phyloP scores from a whole-genome alignment of 2,888 invertebrate species.

The Pseudococcus jackbeardsleyi region DNA sequence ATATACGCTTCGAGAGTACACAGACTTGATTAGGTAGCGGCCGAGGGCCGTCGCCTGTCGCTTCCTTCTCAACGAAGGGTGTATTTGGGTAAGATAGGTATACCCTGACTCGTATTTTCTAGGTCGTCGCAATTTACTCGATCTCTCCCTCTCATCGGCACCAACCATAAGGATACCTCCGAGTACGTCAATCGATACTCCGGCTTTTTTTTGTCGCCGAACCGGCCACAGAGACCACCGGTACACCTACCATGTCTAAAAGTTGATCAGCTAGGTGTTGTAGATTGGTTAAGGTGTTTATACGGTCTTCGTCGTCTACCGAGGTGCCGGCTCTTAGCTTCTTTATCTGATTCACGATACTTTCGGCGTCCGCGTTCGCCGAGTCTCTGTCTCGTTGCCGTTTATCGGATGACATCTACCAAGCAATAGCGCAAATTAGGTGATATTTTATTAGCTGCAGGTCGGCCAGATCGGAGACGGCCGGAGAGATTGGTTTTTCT shows the following conservation, averaged over 20 bases:
- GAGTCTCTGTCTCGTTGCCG: constrained; percentile 57
- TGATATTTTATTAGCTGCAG: not conserved
- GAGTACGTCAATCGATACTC: not conserved
- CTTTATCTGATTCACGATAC: constrained; percentile 63
- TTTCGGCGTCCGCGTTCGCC: constrained; percentile 63
- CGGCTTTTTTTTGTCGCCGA: not conserved
- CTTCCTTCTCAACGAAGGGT: constrained; percentile 2
- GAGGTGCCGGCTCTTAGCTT: constrained; percentile 61
- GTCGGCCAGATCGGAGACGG: not conserved
- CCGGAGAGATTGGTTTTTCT: not conserved
- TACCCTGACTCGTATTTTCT: not conserved
- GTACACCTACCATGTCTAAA: constrained; percentile 57
- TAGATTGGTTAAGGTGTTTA: constrained; percentile 60
- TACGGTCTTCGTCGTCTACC: constrained; percentile 60
- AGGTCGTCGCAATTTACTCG: not conserved
- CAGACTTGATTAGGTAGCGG: not conserved
- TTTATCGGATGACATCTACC: constrained; percentile 50
- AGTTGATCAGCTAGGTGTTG: constrained; percentile 58
- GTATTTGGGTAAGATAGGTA: not conserved
- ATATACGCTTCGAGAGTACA: not conserved
- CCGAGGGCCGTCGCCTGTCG: not conserved
- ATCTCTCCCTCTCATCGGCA: not conserved
- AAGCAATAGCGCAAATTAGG: not conserved
- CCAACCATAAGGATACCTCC: not conserved
- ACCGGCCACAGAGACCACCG: not conserved